phyloP scores from a whole-genome alignment of 2,888 invertebrate genomes.

The Cremastobaeus sp. region DNA sequence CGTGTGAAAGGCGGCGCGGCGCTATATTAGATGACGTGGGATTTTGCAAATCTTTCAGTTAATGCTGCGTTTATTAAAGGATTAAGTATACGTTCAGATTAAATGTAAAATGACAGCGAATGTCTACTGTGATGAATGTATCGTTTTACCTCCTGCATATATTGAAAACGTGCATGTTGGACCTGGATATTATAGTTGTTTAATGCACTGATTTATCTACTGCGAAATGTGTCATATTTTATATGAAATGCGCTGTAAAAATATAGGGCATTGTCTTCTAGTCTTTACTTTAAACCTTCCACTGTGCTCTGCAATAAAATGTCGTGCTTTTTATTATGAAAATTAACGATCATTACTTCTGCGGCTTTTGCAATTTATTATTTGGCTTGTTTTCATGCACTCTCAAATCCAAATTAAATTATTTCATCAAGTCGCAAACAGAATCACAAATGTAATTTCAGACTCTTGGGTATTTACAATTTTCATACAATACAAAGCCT shows the following conservation, averaged over 20 bases:
- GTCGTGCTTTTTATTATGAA: too few relatives aligned
- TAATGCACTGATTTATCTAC: slow-evolving; percentile 16
- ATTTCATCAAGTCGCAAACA: too few relatives aligned
- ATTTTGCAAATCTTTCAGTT: slow-evolving; percentile 4
- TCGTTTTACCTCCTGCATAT: background rate
- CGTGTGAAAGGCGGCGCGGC: background rate
- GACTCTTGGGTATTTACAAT: too few relatives aligned
- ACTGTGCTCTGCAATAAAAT: too few relatives aligned
- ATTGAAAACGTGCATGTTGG: slow-evolving; percentile 8
- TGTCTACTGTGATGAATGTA: slow-evolving; percentile 2
- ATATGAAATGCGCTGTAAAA: slow-evolving; percentile 16
- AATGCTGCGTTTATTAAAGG: slow-evolving; percentile 13
- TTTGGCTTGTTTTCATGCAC: too few relatives aligned
- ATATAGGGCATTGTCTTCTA: background rate
- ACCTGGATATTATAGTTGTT: slow-evolving; percentile 19
- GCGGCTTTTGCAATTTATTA: too few relatives aligned
- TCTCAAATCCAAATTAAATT: too few relatives aligned
- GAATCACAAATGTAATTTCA: too few relatives aligned
- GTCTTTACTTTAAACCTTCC: too few relatives aligned
- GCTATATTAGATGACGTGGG: background rate
- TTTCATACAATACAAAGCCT: too few relatives aligned
- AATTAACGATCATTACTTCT: too few relatives aligned
- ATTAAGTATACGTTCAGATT: slow-evolving; percentile 13
- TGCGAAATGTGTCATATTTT: slow-evolving; percentile 16
- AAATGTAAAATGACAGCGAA: background rate